These are phyloP conservation scores for Galaxea fascicularis DNA, from an alignment of 92 coral and sea anemone genomes.

Conservation along the genomic window DNA sequence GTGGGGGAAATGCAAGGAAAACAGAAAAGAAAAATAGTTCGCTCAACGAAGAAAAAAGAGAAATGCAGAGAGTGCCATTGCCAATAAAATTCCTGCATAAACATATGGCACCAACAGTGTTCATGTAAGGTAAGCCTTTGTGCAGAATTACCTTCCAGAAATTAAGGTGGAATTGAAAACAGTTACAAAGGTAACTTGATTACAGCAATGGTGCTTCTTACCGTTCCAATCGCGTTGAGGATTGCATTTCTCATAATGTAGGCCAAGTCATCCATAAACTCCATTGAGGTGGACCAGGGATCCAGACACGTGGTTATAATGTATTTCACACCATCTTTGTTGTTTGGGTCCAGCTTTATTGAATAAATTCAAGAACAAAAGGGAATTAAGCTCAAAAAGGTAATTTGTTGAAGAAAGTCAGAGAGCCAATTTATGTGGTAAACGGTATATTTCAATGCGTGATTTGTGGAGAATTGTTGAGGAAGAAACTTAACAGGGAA, in stretches of 20 bases:
- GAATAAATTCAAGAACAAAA: not conserved
- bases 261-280: conserved; percentile 74
- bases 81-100: no score
- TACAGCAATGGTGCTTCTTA: conserved; percentile 8
- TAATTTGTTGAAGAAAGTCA: not conserved
- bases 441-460: no score
- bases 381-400: not conserved
- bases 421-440: no score
- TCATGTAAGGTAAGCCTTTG: not conserved
- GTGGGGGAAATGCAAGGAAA: no score
- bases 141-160: not conserved
- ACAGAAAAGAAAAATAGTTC: no score
- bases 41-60: no score
- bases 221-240: conserved; percentile 76
- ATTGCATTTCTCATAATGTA: conserved; percentile 75
- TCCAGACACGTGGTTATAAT: conserved; percentile 85
- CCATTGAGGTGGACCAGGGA: conserved; percentile 79
- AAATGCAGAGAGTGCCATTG: no score
- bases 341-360: conserved; percentile 43
- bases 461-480: no score
- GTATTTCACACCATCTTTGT: conserved; percentile 75
- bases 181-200: not conserved
- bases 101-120: no score
- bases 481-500: no score
- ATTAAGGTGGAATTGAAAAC: not conserved